Base-by-base conservation (phyloP, 2,113 vertebrate species). In the Etheostoma cragini region DNA sequence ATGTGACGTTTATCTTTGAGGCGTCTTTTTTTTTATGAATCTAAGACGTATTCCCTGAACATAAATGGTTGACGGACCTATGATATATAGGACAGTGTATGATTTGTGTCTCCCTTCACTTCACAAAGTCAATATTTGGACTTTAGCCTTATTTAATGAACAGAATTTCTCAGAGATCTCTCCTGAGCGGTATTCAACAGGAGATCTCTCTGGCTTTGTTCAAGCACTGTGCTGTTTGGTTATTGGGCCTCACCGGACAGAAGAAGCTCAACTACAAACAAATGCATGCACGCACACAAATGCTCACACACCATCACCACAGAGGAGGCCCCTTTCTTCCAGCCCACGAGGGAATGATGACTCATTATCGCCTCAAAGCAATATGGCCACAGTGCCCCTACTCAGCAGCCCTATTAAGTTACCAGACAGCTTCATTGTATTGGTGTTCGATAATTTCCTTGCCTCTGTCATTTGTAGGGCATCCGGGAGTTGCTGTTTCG, bases 341-440 rank as follows among this genome's bases (percentile, higher is more conserved):
- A 88, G 64, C 84, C 88, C 87, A 92, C 81, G 82, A 91, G 93
- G 92, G 90, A 93, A 91, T 91, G 91, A 93, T 93, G 90, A 92
- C 86, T 93, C 91, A 93, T 93, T 94, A 93, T 93, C 86, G 85
- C 90, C 85, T 93, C 91, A 91, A 87, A 89, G 88, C 85, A 92
- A 90, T 90, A 91, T 88, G 86, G 89, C 87, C 87, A 88, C 87
- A 67, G 81, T 83, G 83, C 78, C 80, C 87, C 89, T 85, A 82
- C 81, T 90, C 88, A 87, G 89, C 88, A 81, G 88, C 82, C 88
- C 90, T 92, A 93, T 93, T 93, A 89, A 88, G 90, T 94, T 93
- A 90, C 85, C 88, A 89, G 88, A 93, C 91, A 92, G 87, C 82
- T 92, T 90, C 90, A 93, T 94, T 93, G 89, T 93, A 90, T 90